Evolutionary conservation across 2,113 vertebrate genomes (phyloP).

Genomic region (Cynoglossus semilaevis): DNA sequence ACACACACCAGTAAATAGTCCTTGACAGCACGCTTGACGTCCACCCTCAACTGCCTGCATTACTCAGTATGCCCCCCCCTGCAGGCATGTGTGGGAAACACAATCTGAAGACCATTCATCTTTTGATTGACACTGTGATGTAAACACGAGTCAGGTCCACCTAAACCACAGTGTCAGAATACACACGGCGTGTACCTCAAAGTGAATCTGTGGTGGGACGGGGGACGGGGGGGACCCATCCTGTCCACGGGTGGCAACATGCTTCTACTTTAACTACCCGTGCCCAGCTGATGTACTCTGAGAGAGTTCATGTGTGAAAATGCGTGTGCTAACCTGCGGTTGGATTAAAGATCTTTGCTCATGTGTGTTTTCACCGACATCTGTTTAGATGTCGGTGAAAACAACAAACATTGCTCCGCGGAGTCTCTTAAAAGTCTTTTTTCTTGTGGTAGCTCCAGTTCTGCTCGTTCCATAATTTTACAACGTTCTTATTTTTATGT

Average conservation of each 20-base stretch:
- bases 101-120: constrained; percentile 33
- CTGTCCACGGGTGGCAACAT: constrained; percentile 10
- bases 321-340: too few relatives aligned
- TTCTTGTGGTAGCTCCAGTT: too few relatives aligned
- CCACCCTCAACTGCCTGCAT: not conserved
- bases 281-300: too few relatives aligned
- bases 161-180: constrained; percentile 46
- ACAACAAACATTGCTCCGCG: too few relatives aligned
- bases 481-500: too few relatives aligned
- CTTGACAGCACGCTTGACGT: not conserved
- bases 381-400: too few relatives aligned
- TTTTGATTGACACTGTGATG: constrained; percentile 48
- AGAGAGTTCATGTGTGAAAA: too few relatives aligned
- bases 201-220: constrained; percentile 7
- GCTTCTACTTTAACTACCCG: not conserved
- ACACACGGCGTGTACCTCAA: not conserved
- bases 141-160: constrained; percentile 42
- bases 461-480: too few relatives aligned
- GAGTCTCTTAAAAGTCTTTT: too few relatives aligned
- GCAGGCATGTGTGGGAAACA: constrained; percentile 19
- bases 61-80: constrained; percentile 8
- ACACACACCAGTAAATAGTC: constrained; percentile 14
- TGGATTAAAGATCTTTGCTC: too few relatives aligned
- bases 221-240: constrained; percentile 17
- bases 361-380: too few relatives aligned